Percentiles rank a stretch among this genome's conserved stretches.
These are phyloP conservation scores for Vesta saturnalis DNA, from an alignment of 2,888 invertebrate species.

Conservation along the genomic window DNA sequence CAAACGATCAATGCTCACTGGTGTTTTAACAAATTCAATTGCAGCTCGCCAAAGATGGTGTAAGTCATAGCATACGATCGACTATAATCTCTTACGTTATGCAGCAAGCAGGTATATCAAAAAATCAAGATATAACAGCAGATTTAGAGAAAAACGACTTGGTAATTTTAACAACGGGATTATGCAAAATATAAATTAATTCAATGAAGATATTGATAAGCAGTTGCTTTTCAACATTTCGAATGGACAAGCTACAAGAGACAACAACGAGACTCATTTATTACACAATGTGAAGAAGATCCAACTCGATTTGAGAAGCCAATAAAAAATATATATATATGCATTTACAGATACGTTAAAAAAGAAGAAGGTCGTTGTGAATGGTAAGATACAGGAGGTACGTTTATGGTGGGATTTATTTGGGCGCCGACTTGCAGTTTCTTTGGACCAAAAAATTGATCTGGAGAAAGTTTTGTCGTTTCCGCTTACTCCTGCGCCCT, in stretches of 20 bases:
- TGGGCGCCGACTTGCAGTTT: slow-evolving; percentile 45
- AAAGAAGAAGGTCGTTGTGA: not conserved
- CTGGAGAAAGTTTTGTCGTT: slow-evolving; percentile 40
- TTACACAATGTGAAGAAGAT: not conserved
- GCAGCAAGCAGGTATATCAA: not conserved
- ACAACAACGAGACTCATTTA: not conserved
- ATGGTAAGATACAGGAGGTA: slow-evolving; percentile 45
- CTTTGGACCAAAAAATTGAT: slow-evolving; percentile 39
- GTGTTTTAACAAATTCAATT: too few species aligned
- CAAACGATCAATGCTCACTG: too few species aligned
- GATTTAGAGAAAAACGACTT: not conserved
- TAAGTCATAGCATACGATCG: too few species aligned
- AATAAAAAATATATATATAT: not conserved
- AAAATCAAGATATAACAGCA: not conserved
- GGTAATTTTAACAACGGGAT: not conserved
- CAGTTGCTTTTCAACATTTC: too few species aligned
- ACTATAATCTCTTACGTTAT: too few species aligned
- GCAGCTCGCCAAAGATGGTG: too few species aligned
- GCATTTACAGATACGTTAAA: not conserved
- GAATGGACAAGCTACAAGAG: too few species aligned
- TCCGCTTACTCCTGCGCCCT: slow-evolving; percentile 46
- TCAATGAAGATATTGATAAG: not conserved
- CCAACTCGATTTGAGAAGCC: not conserved
- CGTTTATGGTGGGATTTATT: slow-evolving; percentile 49
- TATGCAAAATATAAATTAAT: slow-evolving; percentile 7